Evolutionary conservation across 2,888 invertebrate genomes (phyloP).

Genomic region (Cryptophagus acutangulus): DNA sequence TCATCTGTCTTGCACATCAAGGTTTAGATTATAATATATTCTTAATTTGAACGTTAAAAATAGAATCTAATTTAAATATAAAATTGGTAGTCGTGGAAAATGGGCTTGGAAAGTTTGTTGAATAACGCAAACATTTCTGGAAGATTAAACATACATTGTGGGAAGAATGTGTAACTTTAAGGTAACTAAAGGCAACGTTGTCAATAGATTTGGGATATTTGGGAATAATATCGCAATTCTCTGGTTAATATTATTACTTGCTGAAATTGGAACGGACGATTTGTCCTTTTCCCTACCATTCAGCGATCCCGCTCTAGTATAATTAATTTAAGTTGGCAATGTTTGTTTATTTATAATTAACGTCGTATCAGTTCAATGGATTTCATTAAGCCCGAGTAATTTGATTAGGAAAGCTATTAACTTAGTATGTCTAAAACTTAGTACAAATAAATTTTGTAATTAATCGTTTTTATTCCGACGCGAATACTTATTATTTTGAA

Average conservation of each 20-base stretch:
- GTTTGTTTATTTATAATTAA: slow-evolving; percentile 45
- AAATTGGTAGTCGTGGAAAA: no score
- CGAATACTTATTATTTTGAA: slow-evolving; percentile 35
- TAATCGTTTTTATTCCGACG: slow-evolving; percentile 41
- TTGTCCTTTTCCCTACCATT: no score
- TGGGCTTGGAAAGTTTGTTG: no score
- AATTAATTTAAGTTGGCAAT: slow-evolving; percentile 42
- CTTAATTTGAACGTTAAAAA: no score
- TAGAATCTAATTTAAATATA: no score
- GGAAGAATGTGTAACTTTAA: not conserved
- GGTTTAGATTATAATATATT: no score
- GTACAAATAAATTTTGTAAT: slow-evolving; percentile 43
- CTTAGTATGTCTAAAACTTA: slow-evolving; percentile 41
- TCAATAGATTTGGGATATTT: slow-evolving; percentile 8
- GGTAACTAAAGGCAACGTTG: not conserved
- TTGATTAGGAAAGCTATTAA: slow-evolving; percentile 45
- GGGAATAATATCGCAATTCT: slow-evolving; percentile 6
- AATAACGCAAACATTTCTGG: no score
- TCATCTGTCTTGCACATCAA: no score
- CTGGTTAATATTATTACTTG: slow-evolving; percentile 2
- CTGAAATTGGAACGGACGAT: slow-evolving; percentile 4
- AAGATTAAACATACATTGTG: slow-evolving; percentile 1
- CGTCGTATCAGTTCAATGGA: slow-evolving; percentile 43
- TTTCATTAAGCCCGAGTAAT: slow-evolving; percentile 43
- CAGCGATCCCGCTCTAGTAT: slow-evolving; percentile 22